Evolutionary conservation across 2,888 invertebrate species (phyloP).

Genomic region (Agriotes lineatus): DNA sequence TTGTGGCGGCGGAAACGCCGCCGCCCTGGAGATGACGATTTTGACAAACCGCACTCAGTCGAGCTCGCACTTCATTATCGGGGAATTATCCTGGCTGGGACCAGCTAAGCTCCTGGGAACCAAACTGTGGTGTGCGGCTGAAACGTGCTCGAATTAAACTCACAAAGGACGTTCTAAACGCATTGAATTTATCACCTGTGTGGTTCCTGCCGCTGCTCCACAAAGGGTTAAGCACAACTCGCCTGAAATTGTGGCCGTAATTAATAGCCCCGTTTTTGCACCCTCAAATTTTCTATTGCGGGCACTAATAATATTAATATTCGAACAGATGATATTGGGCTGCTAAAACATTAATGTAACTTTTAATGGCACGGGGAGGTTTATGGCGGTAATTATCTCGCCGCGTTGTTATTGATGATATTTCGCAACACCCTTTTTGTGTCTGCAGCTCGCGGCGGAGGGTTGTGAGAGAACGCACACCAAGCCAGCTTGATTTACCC

Average conservation of each 20-base stretch:
- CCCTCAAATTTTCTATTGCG: not conserved
- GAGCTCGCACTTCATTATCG: slow-evolving; percentile 20
- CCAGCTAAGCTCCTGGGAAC: slow-evolving; percentile 17
- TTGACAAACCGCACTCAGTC: slow-evolving; percentile 12
- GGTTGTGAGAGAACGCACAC: too few species aligned
- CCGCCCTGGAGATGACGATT: slow-evolving; percentile 6
- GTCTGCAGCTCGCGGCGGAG: too few species aligned
- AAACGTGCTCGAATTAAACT: slow-evolving; percentile 18
- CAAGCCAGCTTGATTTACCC: too few species aligned
- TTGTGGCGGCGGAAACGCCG: not conserved
- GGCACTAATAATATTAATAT: not conserved
- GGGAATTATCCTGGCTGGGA: slow-evolving; percentile 6
- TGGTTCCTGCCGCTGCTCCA: not conserved
- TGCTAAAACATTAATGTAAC: not conserved
- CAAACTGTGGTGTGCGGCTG: slow-evolving; percentile 13
- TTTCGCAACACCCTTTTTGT: not conserved
- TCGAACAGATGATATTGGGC: not conserved
- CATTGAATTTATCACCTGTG: slow-evolving; percentile 21
- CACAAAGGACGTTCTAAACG: slow-evolving; percentile 12
- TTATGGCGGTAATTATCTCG: not conserved
- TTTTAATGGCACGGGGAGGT: not conserved
- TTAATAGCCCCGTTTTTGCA: not conserved
- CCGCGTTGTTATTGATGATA: not conserved
- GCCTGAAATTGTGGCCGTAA: not conserved
- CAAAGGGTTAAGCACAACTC: not conserved